These are phyloP conservation scores for Ochotona curzoniae DNA, from an alignment of 2,113 vertebrate genomes.

Conservation along the genomic window DNA sequence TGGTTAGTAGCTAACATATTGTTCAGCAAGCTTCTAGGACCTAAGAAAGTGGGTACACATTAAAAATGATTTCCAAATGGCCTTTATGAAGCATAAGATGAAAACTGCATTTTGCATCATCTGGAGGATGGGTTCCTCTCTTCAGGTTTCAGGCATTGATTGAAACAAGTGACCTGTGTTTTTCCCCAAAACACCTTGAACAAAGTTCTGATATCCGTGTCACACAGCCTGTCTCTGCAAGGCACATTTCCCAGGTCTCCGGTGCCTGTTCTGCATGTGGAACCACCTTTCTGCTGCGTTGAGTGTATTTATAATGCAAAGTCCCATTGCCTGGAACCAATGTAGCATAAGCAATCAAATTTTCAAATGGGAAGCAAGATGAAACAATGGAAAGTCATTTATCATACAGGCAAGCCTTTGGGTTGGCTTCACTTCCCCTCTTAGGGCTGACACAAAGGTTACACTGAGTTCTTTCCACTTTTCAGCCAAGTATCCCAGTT, in stretches of 20 bases:
- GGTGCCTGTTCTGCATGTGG: conserved; percentile 1
- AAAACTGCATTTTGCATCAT: conserved; percentile 50
- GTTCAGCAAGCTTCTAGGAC: background rate
- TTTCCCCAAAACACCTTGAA: background rate
- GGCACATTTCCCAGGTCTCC: background rate
- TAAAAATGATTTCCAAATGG: conserved; percentile 35
- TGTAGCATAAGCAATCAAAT: conserved; percentile 13
- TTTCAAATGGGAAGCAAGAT: conserved; percentile 44
- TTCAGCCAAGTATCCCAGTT: background rate
- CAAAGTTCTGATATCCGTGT: background rate
- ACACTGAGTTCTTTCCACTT: background rate
- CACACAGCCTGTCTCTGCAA: background rate
- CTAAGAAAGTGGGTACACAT: background rate
- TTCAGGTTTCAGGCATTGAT: conserved; percentile 38
- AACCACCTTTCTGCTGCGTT: background rate
- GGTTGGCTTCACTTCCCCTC: background rate
- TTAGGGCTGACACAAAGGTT: background rate
- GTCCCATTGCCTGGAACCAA: conserved; percentile 31
- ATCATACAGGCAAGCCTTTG: background rate
- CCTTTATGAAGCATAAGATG: background rate
- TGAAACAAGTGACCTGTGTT: conserved; percentile 15
- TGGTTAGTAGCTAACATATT: too few species aligned
- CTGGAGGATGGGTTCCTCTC: background rate
- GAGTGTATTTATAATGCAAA: conserved; percentile 35
- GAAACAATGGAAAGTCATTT: conserved; percentile 25